phyloP scores from a whole-genome alignment of 2,888 invertebrate species.

The Epirrita christyi region DNA sequence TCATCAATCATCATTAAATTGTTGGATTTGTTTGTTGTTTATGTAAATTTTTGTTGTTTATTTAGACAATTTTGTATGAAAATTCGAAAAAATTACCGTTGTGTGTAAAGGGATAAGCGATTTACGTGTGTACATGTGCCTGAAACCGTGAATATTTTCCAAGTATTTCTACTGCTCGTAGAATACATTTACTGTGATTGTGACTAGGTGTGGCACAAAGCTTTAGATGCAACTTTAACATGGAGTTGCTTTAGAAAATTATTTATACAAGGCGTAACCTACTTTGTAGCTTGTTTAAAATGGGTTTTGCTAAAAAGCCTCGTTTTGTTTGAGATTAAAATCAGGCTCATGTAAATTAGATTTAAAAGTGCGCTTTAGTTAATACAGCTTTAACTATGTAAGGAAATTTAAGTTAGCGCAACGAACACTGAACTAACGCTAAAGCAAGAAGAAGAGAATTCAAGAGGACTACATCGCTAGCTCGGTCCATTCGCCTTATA shows the following conservation, averaged over 20 bases:
- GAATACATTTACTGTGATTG: constrained; percentile 9
- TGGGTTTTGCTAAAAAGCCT: constrained; percentile 39
- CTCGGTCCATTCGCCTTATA: no score
- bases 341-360: constrained; percentile 39
- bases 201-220: constrained; percentile 47
- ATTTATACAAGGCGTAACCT: constrained; percentile 44
- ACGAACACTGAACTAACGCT: constrained; percentile 3
- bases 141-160: no score
- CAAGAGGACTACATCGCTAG: no score
- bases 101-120: no score
- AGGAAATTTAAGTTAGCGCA: constrained; percentile 19
- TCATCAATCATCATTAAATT: no score
- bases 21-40: no score
- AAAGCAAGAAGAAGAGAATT: no score
- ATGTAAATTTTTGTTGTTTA: no score
- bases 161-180: background rate
- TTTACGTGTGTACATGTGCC: no score
- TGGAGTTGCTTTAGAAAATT: constrained; percentile 44
- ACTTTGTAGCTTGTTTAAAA: constrained; percentile 46
- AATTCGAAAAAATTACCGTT: no score
- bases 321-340: constrained; percentile 39
- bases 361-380: constrained; percentile 31
- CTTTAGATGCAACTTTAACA: constrained; percentile 51
- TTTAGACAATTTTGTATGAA: no score
- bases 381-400: constrained; percentile 26